phyloP scores from a whole-genome alignment of 2,797 vertebrate genomes.

The Dipus sagitta region DNA sequence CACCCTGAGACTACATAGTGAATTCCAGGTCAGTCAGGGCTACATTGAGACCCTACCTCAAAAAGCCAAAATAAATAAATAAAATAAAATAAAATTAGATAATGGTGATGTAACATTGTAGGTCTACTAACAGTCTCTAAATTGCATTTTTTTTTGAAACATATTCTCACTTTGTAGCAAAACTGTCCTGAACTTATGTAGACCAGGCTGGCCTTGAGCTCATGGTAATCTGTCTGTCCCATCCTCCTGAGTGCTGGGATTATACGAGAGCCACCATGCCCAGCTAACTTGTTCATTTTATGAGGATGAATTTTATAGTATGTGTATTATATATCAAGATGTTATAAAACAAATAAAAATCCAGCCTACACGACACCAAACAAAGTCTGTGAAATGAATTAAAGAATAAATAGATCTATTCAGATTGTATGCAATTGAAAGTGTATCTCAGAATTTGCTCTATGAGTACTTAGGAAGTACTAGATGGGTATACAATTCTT shows the following conservation, averaged over 20 bases:
- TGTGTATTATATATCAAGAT: not conserved
- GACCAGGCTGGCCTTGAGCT: too few relatives aligned
- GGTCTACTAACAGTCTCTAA: not conserved
- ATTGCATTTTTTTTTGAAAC: too few relatives aligned
- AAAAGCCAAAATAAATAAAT: too few relatives aligned
- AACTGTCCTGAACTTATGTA: too few relatives aligned
- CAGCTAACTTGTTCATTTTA: not conserved
- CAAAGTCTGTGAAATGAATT: not conserved
- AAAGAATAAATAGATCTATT: slow-evolving; percentile 42
- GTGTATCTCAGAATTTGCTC: slow-evolving; percentile 16
- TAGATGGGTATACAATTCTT: not conserved
- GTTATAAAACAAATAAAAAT: slow-evolving; percentile 19
- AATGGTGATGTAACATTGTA: not conserved
- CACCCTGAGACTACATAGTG: too few relatives aligned
- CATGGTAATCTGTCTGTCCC: too few relatives aligned
- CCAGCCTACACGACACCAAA: not conserved
- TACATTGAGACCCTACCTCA: too few relatives aligned
- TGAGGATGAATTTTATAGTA: not conserved
- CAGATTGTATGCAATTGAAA: not conserved
- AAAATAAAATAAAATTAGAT: not conserved
- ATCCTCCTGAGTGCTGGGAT: too few relatives aligned
- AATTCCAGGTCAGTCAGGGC: too few relatives aligned
- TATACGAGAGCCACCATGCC: too few relatives aligned
- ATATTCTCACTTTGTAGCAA: too few relatives aligned
- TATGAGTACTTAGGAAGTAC: not conserved